Percentiles rank a stretch among this genome's conserved stretches.
Conservation (phyloP, 2,113 vertebrate species). For the Calidris pugnax region DNA sequence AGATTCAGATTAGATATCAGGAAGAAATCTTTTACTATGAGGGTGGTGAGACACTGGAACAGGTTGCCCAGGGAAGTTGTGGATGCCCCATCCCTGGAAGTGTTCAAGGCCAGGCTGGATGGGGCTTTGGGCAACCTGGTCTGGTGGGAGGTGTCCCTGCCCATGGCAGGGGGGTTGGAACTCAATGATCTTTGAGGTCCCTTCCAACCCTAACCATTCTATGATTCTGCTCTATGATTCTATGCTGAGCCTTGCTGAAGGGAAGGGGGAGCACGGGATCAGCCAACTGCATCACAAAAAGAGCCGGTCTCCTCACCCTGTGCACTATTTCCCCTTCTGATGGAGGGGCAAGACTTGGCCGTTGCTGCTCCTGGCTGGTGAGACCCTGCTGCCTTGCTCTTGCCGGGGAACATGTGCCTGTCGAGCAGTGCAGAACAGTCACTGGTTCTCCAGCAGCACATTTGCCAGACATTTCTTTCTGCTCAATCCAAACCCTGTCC, state of each 20-base stretch:
- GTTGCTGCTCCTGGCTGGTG: background rate
- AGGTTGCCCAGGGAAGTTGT: too few species aligned
- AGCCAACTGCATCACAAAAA: accelerated
- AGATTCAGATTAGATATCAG: too few species aligned
- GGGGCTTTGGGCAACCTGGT: too few species aligned
- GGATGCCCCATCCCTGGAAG: too few species aligned
- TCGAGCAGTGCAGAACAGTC: accelerated
- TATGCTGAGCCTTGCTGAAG: background rate
- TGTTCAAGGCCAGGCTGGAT: too few species aligned
- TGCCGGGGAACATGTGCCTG: accelerated
- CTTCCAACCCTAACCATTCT: too few species aligned
- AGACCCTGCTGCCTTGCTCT: background rate
- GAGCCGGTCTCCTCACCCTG: background rate
- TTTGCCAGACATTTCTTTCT: background rate
- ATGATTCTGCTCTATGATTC: too few species aligned
- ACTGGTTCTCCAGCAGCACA: accelerated
- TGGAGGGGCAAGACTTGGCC: accelerated
- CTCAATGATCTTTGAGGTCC: too few species aligned
- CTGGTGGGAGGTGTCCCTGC: too few species aligned
- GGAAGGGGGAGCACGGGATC: accelerated
- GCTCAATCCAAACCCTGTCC: background rate
- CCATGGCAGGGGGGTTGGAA: too few species aligned
- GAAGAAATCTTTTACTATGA: too few species aligned
- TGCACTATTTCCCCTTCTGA: accelerated
- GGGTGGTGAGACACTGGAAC: too few species aligned